These are phyloP conservation scores for Rhegmatorhina hoffmannsi DNA, from an alignment of 2,113 vertebrate genomes.

Conservation along the genomic window DNA sequence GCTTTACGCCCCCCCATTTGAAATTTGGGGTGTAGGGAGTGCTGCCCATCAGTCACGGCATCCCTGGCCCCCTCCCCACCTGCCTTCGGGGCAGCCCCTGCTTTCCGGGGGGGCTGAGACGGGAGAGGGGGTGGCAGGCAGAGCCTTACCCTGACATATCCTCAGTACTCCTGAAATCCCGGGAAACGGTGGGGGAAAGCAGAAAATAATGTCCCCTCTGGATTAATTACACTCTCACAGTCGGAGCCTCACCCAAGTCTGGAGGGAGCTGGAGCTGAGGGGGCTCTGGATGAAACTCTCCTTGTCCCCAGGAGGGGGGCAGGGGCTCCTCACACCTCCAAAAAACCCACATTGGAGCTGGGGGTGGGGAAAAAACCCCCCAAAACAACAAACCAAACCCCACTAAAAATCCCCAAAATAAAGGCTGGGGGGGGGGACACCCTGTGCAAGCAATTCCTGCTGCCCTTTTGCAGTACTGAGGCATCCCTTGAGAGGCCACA, in stretches of 20 bases:
- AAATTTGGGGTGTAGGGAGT: accelerated
- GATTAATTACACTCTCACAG: background rate
- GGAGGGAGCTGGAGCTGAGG: background rate
- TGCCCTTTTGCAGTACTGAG: background rate
- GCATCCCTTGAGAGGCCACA: background rate
- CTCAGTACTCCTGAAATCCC: background rate
- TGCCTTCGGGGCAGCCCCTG: background rate
- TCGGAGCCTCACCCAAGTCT: too few relatives aligned
- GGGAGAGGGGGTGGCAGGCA: background rate
- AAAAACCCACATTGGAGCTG: background rate
- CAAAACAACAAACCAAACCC: too few relatives aligned
- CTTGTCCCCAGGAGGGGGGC: background rate
- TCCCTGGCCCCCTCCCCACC: background rate
- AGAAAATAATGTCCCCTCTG: accelerated
- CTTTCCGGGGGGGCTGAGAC: background rate
- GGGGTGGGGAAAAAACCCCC: background rate
- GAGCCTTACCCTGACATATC: background rate
- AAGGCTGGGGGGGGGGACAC: background rate
- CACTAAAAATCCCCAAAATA: background rate
- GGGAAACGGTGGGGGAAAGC: background rate
- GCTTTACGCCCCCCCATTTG: background rate
- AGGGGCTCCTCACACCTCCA: constrained; percentile 1
- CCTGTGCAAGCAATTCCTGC: accelerated
- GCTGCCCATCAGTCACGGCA: background rate
- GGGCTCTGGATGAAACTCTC: background rate